Percentiles rank a stretch among this genome's conserved stretches.
These are phyloP conservation scores for Neodiprion pinetum DNA, from an alignment of 1,140 invertebrate species.

Conservation along the genomic window DNA sequence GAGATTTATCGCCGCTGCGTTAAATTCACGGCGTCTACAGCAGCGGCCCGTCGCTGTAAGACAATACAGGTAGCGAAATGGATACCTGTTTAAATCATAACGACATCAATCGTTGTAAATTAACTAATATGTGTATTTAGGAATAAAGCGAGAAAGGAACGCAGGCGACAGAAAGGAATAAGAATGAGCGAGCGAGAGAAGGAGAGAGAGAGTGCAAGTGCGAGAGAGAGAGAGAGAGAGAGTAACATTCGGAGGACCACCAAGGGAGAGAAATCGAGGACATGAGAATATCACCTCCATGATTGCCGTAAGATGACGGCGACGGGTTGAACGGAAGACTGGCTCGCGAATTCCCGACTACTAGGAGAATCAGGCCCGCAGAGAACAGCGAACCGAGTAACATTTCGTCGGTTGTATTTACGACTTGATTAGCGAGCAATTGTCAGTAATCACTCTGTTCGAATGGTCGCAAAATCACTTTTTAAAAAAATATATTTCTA, in stretches of 20 bases:
- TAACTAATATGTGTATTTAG: too few relatives aligned
- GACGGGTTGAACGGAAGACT: conserved; percentile 43
- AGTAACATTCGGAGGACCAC: not conserved
- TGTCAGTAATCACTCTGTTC: not conserved
- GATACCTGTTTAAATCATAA: too few relatives aligned
- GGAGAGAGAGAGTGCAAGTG: not conserved
- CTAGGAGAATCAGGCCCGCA: conserved; percentile 36
- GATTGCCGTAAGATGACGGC: conserved; percentile 56
- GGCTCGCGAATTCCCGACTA: conserved; percentile 51
- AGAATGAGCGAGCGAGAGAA: not conserved
- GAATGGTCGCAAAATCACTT: not conserved
- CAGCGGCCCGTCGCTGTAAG: too few relatives aligned
- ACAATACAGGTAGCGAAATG: too few relatives aligned
- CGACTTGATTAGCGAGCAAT: not conserved
- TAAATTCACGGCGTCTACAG: too few relatives aligned
- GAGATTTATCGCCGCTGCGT: not conserved
- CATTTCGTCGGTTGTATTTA: not conserved
- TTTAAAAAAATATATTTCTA: conserved; percentile 22
- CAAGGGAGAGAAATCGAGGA: conserved; percentile 8
- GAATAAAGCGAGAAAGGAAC: not conserved
- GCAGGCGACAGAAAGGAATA: not conserved
- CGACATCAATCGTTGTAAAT: too few relatives aligned
- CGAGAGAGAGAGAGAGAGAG: not conserved
- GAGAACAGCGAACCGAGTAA: conserved; percentile 34
- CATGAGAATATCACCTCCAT: conserved; percentile 54